A percentile compares a stretch with the other conserved stretches of the same genome.
phyloP scores from a whole-genome alignment of 2,888 invertebrate genomes.

The Eudemis profundana region DNA sequence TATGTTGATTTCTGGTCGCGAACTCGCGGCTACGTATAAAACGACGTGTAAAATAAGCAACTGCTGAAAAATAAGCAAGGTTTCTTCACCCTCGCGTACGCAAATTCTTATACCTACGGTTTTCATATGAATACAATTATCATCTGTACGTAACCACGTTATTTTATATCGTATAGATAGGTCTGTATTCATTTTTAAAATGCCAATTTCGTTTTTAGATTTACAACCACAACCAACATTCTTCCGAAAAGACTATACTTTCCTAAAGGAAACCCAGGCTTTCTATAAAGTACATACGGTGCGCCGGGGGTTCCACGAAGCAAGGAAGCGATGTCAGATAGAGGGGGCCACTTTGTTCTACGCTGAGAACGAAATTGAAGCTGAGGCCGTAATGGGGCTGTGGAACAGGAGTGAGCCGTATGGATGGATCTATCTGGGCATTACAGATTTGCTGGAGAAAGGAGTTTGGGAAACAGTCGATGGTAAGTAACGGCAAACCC shows the following conservation, averaged over 20 bases:
- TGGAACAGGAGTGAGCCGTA: constrained; percentile 48
- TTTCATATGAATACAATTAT: too few species aligned
- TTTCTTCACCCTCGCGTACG: too few species aligned
- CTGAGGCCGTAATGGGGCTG: constrained; percentile 29
- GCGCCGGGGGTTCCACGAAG: constrained; percentile 45
- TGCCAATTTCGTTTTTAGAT: constrained; percentile 54
- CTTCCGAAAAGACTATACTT: constrained; percentile 50
- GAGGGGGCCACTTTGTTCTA: constrained; percentile 49
- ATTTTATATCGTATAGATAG: too few species aligned
- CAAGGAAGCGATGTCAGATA: constrained; percentile 44
- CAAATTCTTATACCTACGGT: too few species aligned
- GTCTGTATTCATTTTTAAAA: background rate
- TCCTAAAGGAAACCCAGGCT: constrained; percentile 35
- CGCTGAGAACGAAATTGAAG: constrained; percentile 46
- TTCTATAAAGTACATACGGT: constrained; percentile 50
- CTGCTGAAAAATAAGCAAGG: too few species aligned
- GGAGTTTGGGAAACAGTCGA: constrained; percentile 62
- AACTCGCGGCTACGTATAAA: too few species aligned
- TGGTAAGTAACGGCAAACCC: background rate
- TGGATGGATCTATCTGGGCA: constrained; percentile 59
- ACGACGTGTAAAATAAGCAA: too few species aligned
- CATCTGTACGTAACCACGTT: too few species aligned
- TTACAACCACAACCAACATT: constrained; percentile 48
- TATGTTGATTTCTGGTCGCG: too few species aligned
- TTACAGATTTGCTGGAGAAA: constrained; percentile 60